phyloP scores from a whole-genome alignment of 2,113 vertebrate genomes.

The Cyprinus carpio region DNA sequence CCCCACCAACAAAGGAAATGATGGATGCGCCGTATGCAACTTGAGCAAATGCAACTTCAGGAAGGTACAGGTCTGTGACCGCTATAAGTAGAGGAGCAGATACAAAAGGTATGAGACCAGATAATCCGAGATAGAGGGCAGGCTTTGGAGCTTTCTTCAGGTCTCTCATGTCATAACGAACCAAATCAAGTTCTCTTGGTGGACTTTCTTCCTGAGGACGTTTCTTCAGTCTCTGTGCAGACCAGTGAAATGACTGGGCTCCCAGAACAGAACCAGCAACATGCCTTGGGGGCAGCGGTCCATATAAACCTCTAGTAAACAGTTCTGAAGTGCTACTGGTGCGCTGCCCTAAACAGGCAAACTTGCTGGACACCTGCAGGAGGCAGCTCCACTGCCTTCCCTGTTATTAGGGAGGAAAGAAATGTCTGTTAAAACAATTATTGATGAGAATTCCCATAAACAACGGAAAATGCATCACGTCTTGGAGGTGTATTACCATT shows the following conservation, averaged over 20 bases:
- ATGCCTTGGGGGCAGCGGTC: slow-evolving; percentile 39
- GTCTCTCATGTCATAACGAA: slow-evolving; percentile 61
- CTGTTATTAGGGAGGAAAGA: slow-evolving; percentile 3
- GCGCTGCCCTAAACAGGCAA: slow-evolving; percentile 8
- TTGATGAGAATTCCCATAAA: background rate
- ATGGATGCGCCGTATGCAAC: slow-evolving; percentile 82
- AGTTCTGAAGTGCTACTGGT: background rate
- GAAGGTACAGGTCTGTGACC: slow-evolving; percentile 76
- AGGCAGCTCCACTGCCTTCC: slow-evolving; percentile 31
- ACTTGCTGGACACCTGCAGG: slow-evolving; percentile 34
- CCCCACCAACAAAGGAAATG: slow-evolving; percentile 86
- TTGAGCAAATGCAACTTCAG: slow-evolving; percentile 81
- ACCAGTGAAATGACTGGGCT: slow-evolving; percentile 71
- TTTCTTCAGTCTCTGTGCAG: slow-evolving; percentile 66
- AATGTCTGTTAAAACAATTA: background rate
- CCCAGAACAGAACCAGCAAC: slow-evolving; percentile 45
- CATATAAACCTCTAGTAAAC: background rate
- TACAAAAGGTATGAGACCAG: slow-evolving; percentile 84
- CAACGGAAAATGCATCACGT: background rate
- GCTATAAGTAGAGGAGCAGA: slow-evolving; percentile 82
- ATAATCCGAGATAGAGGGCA: slow-evolving; percentile 79
- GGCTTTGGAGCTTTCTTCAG: slow-evolving; percentile 82
- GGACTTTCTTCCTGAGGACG: slow-evolving; percentile 60
- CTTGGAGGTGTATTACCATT: background rate
- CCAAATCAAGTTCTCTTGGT: slow-evolving; percentile 18